Evolutionary conservation across 2,797 vertebrate genomes (phyloP), one percentile per base, ranked within the genome.

Genomic region (Pangasius djambal): DNA sequence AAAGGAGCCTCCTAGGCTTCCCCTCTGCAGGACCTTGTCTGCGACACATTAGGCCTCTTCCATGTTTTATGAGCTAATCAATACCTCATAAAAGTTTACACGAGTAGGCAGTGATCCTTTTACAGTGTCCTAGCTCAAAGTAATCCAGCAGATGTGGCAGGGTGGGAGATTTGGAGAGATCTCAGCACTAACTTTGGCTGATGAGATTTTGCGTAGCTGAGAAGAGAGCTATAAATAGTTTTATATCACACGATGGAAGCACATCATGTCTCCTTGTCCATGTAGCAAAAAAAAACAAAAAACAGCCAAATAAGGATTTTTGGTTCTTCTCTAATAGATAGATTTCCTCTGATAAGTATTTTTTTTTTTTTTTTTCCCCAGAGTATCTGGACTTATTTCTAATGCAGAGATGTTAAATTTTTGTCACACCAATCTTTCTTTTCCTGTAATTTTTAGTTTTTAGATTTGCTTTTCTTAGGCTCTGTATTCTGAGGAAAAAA

Each of bases 51-150:
- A 79, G 50, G 52, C 85, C 34, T 83, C 59, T 55, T 89, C 70
- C 37, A 84, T 69, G 44, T 89, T 89, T 89, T 89, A 89, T 84
- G 86, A 84, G 70, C 79, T 84, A 89, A 87, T 89, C 89, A 89
- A 87, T 87, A 89, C 8, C 86, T 69, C 79, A 84, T 84, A 85
- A 87, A 87, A 87, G 52, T 85, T 85, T 89, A 87, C 86, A 85
- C 25, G 40, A 87, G 57, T 55, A 89, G 86, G 72, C 74, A 85
- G 82, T 61, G 52, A 87, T 85, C 72, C 86, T 72, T 87, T 87
- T 89, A 85, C 86, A 63, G 74, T 89, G 86, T 85, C 81, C 52
- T 70, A 89, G 82, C 65, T 69, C 59, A 44, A 31, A 79, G 86
- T 87, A 57, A 78, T 84, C 72, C 61, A 78, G 48, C 48, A 61